A percentile compares a stretch with the other conserved stretches of the same genome.
Conservation (phyloP, 2,888 invertebrate genomes). For the Caenorhabditis sp. region DNA sequence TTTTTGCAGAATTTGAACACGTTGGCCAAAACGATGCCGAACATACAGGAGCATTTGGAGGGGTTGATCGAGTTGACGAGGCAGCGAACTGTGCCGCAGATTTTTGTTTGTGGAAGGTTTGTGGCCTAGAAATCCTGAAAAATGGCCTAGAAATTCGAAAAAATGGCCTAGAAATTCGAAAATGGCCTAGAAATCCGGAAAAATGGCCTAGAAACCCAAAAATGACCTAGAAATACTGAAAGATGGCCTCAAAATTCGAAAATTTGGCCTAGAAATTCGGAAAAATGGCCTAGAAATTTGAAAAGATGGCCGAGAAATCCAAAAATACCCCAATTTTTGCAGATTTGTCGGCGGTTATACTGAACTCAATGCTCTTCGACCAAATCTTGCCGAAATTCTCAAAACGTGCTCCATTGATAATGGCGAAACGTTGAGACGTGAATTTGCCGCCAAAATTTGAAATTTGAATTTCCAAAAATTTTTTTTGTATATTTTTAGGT, state of each 20-base stretch:
- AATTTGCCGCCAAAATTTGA: conserved; percentile 28
- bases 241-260: too few species aligned
- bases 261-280: too few species aligned
- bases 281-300: too few species aligned
- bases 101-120: conserved; percentile 66
- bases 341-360: conserved; percentile 54
- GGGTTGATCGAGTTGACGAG: conserved; percentile 48
- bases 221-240: too few species aligned
- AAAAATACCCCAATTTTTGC: not conserved
- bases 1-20: conserved; percentile 45
- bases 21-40: conserved; percentile 29
- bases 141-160: too few species aligned
- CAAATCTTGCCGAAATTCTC: conserved; percentile 36
- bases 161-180: not conserved
- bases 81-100: conserved; percentile 65
- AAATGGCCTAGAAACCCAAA: too few species aligned
- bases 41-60: conserved; percentile 38
- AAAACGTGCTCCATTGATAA: conserved; percentile 44
- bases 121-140: not conserved
- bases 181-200: too few species aligned
- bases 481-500: not conserved
- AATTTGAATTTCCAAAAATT: not conserved
- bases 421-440: conserved; percentile 35
- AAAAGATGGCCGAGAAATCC: too few species aligned
- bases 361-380: conserved; percentile 40